Evolutionary conservation across 2,113 vertebrate species (phyloP), one percentile per base, ranked within the genome.

Genomic region (Cyanoramphus novaezelandiae): DNA sequence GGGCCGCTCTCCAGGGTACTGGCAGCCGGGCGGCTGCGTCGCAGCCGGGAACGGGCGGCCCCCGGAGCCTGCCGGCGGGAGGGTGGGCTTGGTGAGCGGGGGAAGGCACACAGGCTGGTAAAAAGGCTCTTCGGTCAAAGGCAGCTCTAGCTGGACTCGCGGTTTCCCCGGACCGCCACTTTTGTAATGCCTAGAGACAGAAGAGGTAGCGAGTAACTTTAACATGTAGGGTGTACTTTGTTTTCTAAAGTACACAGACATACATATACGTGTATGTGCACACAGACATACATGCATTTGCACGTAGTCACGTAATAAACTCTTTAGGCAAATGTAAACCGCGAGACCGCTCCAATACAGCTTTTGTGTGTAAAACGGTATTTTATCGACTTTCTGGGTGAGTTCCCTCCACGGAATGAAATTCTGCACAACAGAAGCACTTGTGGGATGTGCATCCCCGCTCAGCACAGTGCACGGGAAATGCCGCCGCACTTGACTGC

Each of bases 1-100:
- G 23, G 47, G 28, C 75, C 64, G 28, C 97, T 98, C 70, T 97
- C 97, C 97, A 39, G 31, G 87, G 97, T 98, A 49, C 98, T 97
- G 96, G 89, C 62, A 68, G 64, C 13, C 13, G 13, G 21, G 3
- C 17, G 2, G 35, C 35, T 28, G 18, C 17, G 20, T 37, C 41
- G 10, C 9, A 2, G 7, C 35, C 37, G 21, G 9, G n/a, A 60
- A 24, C 18, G 11, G 35, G 18, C 2, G 6, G 20, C 23, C 3
- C 11, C 14, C 24, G 5, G 12, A 60, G 29, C 53, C 25, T 13
- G 10, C 7, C 9, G 12, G 37, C 23, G 18, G 7, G 24, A 55
- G 21, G 19, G 18, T 27, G 5, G 4, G 20, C 17, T 6, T 35
- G 16, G 7, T 64, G 20, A 3, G 12, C 7, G 5, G 24, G 9